Evolutionary conservation across 2,113 vertebrate species (phyloP).

Genomic region (Noturus placidus): DNA sequence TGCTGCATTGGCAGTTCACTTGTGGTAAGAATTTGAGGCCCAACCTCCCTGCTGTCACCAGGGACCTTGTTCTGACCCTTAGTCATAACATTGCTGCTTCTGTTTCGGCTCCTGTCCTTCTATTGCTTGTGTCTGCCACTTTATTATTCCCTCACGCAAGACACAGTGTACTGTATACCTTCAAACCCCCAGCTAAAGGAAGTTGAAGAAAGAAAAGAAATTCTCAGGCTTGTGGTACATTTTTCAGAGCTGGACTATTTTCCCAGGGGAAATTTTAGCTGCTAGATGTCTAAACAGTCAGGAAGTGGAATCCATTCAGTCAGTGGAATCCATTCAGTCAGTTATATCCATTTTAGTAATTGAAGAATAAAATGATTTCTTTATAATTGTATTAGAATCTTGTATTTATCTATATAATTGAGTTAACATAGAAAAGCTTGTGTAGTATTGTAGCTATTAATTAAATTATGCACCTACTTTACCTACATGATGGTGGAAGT

Average conservation of each 20-base stretch:
- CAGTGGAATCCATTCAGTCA: not conserved
- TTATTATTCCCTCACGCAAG: conserved; percentile 45
- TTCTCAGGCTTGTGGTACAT: not conserved
- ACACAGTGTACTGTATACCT: conserved; percentile 48
- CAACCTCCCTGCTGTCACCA: conserved; percentile 37
- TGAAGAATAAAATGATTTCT: not conserved
- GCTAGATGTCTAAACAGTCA: not conserved
- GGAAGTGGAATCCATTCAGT: not conserved
- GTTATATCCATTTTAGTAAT: not conserved
- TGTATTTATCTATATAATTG: not conserved
- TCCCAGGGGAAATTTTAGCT: not conserved
- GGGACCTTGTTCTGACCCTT: conserved; percentile 51
- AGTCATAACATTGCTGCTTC: conserved; percentile 51
- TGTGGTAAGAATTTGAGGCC: conserved; percentile 56
- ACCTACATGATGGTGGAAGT: not conserved
- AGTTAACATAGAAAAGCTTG: not conserved
- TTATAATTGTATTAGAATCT: not conserved
- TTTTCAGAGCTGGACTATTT: not conserved
- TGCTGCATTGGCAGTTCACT: conserved; percentile 51
- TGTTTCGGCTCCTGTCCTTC: conserved; percentile 47
- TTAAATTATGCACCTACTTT: not conserved
- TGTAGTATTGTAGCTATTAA: not conserved
- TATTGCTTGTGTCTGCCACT: conserved; percentile 49
- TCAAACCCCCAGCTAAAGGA: conserved; percentile 40
- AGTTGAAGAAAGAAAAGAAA: not conserved